A percentile compares a stretch with the other conserved stretches of the same genome.
phyloP scores from a whole-genome alignment of 37 sponge, comb jelly and placozoan species.

The Aplysina aerophoba region DNA sequence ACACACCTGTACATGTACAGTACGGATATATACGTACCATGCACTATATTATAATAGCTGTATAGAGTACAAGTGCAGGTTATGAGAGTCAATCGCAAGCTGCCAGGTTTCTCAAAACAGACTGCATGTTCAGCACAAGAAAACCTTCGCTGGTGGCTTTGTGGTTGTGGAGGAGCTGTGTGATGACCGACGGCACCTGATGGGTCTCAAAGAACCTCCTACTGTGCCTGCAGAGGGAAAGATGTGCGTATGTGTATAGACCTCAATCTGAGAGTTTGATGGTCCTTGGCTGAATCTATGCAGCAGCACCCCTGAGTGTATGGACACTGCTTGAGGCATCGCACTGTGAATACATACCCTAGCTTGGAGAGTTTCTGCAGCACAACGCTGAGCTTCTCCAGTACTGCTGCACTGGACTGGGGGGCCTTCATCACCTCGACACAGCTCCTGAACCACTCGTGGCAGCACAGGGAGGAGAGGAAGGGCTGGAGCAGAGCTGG shows the following conservation, averaged over 20 bases:
- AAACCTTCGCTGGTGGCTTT: background rate
- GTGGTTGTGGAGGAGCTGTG: background rate
- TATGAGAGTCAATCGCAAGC: background rate
- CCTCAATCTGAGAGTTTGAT: too few relatives aligned
- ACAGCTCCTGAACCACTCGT: conserved; percentile 45
- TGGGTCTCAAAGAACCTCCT: conserved; percentile 1
- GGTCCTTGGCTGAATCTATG: too few relatives aligned
- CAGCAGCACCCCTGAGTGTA: too few relatives aligned
- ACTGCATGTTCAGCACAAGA: background rate
- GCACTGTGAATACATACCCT: too few relatives aligned
- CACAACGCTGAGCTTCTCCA: conserved; percentile 68
- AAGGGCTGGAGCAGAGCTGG: conserved; percentile 36
- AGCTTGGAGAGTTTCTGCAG: conserved; percentile 62
- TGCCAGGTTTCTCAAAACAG: background rate
- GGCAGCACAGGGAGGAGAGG: conserved; percentile 24
- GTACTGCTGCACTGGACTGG: background rate
- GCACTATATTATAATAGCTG: too few relatives aligned
- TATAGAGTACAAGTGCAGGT: background rate
- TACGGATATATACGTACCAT: too few relatives aligned
- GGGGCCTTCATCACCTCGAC: conserved; percentile 28
- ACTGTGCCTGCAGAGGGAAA: background rate
- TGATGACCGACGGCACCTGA: background rate
- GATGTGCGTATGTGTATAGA: background rate
- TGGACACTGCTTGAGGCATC: too few relatives aligned
- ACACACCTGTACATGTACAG: too few relatives aligned